Conservation (phyloP, 2,888 invertebrate genomes). For the Torymus tubicola region DNA sequence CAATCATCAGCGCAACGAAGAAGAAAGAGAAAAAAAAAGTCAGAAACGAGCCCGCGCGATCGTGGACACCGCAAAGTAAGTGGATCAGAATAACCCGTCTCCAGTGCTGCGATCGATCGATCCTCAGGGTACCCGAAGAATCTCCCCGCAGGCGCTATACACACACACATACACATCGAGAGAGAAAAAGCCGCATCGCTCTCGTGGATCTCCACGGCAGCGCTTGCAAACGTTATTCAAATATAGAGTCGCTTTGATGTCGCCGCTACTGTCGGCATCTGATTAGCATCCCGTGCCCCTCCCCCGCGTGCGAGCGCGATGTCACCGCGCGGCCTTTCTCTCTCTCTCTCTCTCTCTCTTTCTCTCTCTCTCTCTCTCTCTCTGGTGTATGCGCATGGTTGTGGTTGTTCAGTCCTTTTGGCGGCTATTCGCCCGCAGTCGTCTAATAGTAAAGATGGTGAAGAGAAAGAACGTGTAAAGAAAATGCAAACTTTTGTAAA, state of each 20-base stretch:
- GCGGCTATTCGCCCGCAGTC: too few species aligned
- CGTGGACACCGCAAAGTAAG: slow-evolving; percentile 37
- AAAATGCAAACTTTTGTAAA: too few species aligned
- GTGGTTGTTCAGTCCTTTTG: too few species aligned
- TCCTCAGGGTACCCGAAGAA: slow-evolving; percentile 1
- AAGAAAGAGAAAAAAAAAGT: not conserved
- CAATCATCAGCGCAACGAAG: slow-evolving; percentile 6
- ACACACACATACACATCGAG: not conserved
- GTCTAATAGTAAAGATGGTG: too few species aligned
- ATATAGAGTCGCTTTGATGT: slow-evolving; percentile 73
- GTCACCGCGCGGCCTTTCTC: slow-evolving; percentile 30
- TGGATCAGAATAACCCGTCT: slow-evolving; percentile 45
- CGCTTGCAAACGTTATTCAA: slow-evolving; percentile 65
- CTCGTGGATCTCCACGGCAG: slow-evolving; percentile 56
- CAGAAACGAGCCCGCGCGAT: not conserved
- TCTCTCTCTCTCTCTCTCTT: slow-evolving; percentile 22
- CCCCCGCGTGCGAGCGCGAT: slow-evolving; percentile 38
- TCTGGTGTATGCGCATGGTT: too few species aligned
- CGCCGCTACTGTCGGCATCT: slow-evolving; percentile 75
- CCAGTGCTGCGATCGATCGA: slow-evolving; percentile 42
- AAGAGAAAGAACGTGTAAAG: too few species aligned
- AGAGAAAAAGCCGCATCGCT: slow-evolving; percentile 39
- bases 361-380: slow-evolving; percentile 18
- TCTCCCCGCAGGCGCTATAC: not conserved
- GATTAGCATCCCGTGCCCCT: slow-evolving; percentile 73